Percentiles rank a stretch among this genome's conserved stretches.
phyloP scores from a whole-genome alignment of 1,140 invertebrate species.

The Drosophila pandora region DNA sequence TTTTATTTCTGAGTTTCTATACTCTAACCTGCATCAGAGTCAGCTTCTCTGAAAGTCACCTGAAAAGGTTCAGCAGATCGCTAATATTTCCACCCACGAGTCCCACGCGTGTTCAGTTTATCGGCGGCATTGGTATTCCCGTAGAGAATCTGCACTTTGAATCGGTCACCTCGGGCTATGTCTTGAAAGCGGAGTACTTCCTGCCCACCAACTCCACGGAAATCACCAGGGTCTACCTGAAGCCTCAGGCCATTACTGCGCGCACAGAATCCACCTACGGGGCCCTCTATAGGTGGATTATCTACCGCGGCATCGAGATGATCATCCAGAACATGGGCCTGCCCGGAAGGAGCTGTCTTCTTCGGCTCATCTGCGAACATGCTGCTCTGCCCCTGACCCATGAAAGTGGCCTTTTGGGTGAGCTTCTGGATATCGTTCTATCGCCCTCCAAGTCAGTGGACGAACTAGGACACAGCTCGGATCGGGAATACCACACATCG shows the following conservation, averaged over 20 bases:
- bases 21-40: not conserved
- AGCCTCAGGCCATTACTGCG: slow-evolving; percentile 58
- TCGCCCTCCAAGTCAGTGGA: slow-evolving; percentile 82
- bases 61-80: slow-evolving; percentile 65
- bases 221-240: slow-evolving; percentile 62
- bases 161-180: slow-evolving; percentile 80
- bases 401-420: slow-evolving; percentile 87
- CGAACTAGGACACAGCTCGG: slow-evolving; percentile 23
- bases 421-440: slow-evolving; percentile 89
- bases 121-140: slow-evolving; percentile 81
- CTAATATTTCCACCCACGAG: slow-evolving; percentile 74
- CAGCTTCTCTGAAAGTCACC: slow-evolving; percentile 9
- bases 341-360: slow-evolving; percentile 88
- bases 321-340: slow-evolving; percentile 85
- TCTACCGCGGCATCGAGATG: slow-evolving; percentile 76
- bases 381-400: slow-evolving; percentile 87
- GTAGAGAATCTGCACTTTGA: slow-evolving; percentile 74
- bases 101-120: slow-evolving; percentile 80
- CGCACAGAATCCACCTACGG: slow-evolving; percentile 34
- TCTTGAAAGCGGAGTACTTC: slow-evolving; percentile 80
- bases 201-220: slow-evolving; percentile 67
- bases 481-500: slow-evolving; percentile 52
- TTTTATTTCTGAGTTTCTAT: not conserved
- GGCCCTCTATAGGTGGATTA: slow-evolving; percentile 71
- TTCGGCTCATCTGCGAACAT: slow-evolving; percentile 90